Percentiles rank a stretch among this genome's conserved stretches.
Conservation (phyloP, 2,888 invertebrate species). For the Colletes collaris region DNA sequence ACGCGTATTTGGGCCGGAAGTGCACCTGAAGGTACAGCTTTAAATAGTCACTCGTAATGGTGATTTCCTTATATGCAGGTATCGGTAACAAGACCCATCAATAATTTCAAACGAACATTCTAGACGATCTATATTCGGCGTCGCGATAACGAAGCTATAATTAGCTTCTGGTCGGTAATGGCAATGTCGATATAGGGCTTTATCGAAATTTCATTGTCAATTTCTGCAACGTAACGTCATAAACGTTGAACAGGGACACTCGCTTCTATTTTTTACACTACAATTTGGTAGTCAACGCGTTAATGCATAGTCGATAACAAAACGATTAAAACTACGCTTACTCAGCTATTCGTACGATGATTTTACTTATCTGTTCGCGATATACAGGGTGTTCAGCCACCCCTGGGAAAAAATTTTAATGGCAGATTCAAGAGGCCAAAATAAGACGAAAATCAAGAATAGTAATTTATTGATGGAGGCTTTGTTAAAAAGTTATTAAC, state of each 20-base stretch:
- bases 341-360: too few species aligned
- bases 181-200: background rate
- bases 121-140: conserved; percentile 28
- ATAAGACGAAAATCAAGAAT: too few species aligned
- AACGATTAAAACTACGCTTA: too few species aligned
- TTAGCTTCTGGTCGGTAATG: conserved; percentile 8
- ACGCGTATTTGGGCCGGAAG: conserved; percentile 73
- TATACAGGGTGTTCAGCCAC: too few species aligned
- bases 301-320: too few species aligned
- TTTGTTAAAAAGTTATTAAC: too few species aligned
- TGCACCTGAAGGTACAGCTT: conserved; percentile 64
- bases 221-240: background rate
- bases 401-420: too few species aligned
- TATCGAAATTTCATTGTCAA: conserved; percentile 7
- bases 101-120: conserved; percentile 29
- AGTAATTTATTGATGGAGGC: too few species aligned
- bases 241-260: too few species aligned
- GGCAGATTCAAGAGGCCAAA: too few species aligned
- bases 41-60: conserved; percentile 59
- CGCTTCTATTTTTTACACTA: background rate
- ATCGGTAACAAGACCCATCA: conserved; percentile 30
- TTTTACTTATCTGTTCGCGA: too few species aligned
- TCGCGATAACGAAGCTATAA: conserved; percentile 23
- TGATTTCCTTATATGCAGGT: conserved; percentile 40
- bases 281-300: too few species aligned